Base-by-base conservation (phyloP, 2,888 invertebrate species). In the Habrosyne pyritoides region DNA sequence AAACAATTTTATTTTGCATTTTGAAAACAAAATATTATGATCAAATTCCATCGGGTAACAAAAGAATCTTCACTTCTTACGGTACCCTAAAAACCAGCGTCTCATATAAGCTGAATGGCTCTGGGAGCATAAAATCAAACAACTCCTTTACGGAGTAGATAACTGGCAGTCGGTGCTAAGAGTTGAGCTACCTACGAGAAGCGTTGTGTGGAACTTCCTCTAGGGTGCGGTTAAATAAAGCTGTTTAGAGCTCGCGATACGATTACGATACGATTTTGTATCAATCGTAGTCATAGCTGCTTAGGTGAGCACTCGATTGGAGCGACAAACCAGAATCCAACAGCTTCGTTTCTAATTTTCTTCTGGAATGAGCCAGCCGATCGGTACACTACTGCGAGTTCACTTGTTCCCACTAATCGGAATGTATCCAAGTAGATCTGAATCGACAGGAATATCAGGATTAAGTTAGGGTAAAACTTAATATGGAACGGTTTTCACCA, bases 41-140 rank as follows among this genome's bases (percentile, higher is more conserved):
- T 10, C 26, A 10, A n/a, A 1, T 33, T 33, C n/a, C n/a, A 4
- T n/a, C 2, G 10, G 30, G 10, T 28, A 28, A n/a, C 33, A 33
- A 5, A n/a, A 33, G 5, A n/a, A n/a, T n/a, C n/a, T 10, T n/a
- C 5, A 33, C 6, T 33, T 47, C 22, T 4, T 12, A 22, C 7
- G 47, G 12, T 26, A 49, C 24, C 24, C 24, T 24, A 26, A 28
- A 26, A 49, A 21, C 18, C 18, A 21, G 8, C 47, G 2, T 14
- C 18, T 49, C 49, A 18, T 49, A 49, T 24, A 14, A 49, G 14
- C 24, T 49, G 14, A n/a, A 49, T 21, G 26, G n/a, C 18, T 18
- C 42, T 18, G 42, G 48, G 55, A 55, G 63, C 57, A 66, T 61
- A 66, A 55, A 61, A 66, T 66, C 66, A 57, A 55, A 61, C 62